Evolutionary conservation across 2,888 invertebrate genomes (phyloP), one percentile per base, ranked within the genome.

Genomic region (Eugnorisma glareosa): DNA sequence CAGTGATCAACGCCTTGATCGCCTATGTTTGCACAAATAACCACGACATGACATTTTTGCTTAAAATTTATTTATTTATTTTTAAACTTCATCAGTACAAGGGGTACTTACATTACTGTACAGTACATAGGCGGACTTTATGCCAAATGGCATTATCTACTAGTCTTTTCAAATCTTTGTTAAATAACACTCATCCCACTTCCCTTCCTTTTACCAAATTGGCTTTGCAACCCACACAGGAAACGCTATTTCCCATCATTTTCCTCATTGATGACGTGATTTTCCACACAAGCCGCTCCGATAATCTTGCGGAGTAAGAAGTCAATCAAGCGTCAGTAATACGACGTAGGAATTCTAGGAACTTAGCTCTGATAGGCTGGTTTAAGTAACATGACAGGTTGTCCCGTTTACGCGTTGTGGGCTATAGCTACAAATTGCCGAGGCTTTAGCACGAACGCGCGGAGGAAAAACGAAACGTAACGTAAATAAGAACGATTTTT

Each of bases 311-410:
- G 31, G 54, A 85, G 57, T 79, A 51, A 84, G 61, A 84, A 74
- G 43, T 82, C 63, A 37, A 71, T 82, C 85, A 81, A 68, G 61
- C 54, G 28, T 67, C 57, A 45, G 70, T 82, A 75, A 75, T 51
- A 37, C 61, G 66, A 57, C 45, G 43, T n/a, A 67, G 69, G 85
- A 85, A 82, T 82, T 81, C 82, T 85, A 37, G 61, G 81, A 74
- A 85, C 67, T 81, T 45, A 3, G 28, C 48, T 63, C 54, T 40
- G 48, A 43, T 37, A 45, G 40, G 61, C 40, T 28, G n/a, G 61
- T 5, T 15, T 70, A 45, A n/a, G 76, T 85, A 45, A 82, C 67
- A 75, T 75, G 84, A 69, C 84, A 84, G 66, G 66, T 80, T 82
- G 51, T 81, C 82, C 82, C 76, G 85, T 68, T 81, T 51, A 40